These are phyloP conservation scores for Cataglyphis altisquamis DNA, from an alignment of 2,888 invertebrate genomes.

Conservation along the genomic window DNA sequence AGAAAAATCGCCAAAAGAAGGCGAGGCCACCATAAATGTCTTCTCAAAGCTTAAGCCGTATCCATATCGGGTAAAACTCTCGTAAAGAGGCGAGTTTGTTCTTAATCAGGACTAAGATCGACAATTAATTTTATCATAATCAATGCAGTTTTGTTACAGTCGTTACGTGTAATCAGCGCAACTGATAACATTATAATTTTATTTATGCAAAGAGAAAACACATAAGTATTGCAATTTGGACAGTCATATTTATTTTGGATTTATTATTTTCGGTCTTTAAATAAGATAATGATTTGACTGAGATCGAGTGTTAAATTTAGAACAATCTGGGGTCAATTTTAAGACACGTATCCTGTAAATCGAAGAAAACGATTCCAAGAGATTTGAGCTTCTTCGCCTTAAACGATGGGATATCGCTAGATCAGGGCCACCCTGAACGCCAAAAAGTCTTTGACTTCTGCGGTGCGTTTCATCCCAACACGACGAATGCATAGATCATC, in stretches of 20 bases:
- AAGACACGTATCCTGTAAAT: background rate
- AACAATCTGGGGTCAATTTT: background rate
- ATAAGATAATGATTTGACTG: background rate
- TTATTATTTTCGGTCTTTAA: background rate
- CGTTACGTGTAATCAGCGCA: background rate
- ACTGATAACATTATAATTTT: background rate
- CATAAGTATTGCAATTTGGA: background rate
- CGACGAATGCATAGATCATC: conserved; percentile 82
- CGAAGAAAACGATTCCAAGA: background rate
- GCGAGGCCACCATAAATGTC: conserved; percentile 18
- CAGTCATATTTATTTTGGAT: background rate
- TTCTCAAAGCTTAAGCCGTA: background rate
- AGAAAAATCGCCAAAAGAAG: conserved; percentile 69
- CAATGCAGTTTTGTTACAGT: background rate
- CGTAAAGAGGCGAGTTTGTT: background rate
- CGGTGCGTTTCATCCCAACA: conserved; percentile 75
- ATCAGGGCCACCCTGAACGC: conserved; percentile 63
- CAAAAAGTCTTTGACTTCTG: conserved; percentile 70
- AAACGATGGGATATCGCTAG: conserved; percentile 14
- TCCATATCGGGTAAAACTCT: background rate
- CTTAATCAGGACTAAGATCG: background rate
- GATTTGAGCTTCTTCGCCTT: conserved; percentile 19
- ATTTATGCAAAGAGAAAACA: background rate
- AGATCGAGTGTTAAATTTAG: background rate
- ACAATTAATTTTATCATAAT: background rate